Evolutionary conservation across 1,140 invertebrate species (phyloP).

Genomic region (Oppia nitens): DNA sequence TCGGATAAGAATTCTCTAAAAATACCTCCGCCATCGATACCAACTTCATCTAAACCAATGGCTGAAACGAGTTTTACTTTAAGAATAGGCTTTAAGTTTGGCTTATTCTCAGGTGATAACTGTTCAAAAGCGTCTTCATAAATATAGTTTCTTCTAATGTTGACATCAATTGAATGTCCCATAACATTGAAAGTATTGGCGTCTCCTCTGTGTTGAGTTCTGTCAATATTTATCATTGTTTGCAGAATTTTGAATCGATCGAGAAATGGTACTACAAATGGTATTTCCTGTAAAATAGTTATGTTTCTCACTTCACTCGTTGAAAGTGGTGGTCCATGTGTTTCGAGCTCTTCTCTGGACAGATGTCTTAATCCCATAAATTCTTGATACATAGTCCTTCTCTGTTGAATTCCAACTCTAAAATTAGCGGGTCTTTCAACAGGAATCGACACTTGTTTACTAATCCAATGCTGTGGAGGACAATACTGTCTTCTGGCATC

Average conservation of each 20-base stretch:
- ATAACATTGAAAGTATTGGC: conserved; percentile 47
- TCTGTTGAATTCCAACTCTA: conserved; percentile 33
- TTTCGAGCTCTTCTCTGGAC: conserved; percentile 41
- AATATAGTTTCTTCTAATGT: conserved; percentile 70
- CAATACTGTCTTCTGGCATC: conserved; percentile 59
- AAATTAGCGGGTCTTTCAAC: conserved; percentile 43
- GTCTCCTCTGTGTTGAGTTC: conserved; percentile 51
- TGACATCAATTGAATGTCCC: conserved; percentile 55
- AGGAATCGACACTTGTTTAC: conserved; percentile 45
- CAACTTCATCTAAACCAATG: conserved; percentile 77
- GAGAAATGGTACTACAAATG: conserved; percentile 79
- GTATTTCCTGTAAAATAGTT: conserved; percentile 72
- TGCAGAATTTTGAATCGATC: conserved; percentile 52
- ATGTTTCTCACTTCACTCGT: conserved; percentile 70
- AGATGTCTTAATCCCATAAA: conserved; percentile 43
- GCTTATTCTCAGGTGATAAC: conserved; percentile 65
- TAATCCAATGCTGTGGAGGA: conserved; percentile 56
- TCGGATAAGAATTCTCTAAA: conserved; percentile 75
- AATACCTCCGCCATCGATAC: conserved; percentile 86
- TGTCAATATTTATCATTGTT: conserved; percentile 34
- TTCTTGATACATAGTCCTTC: conserved; percentile 38
- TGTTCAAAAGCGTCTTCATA: conserved; percentile 97
- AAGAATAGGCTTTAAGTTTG: conserved; percentile 16
- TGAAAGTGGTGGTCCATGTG: conserved; percentile 63
- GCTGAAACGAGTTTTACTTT: conserved; percentile 75